These are phyloP conservation scores for Nymphalis io DNA, from an alignment of 1,140 invertebrate species.

Conservation along the genomic window DNA sequence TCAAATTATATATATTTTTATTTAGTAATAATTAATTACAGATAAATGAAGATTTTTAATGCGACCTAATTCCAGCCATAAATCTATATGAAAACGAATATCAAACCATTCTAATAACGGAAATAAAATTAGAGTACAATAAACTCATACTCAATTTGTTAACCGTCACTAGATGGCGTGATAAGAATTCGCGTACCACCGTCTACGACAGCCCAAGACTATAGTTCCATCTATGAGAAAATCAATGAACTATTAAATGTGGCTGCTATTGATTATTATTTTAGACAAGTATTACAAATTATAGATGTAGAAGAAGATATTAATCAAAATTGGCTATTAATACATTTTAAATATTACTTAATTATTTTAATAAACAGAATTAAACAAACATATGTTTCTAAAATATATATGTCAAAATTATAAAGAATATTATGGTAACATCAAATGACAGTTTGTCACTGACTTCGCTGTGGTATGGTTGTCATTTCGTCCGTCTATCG, in stretches of 20 bases:
- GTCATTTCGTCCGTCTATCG: conserved; percentile 75
- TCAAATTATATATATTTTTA: conserved; percentile 7
- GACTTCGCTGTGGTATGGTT: conserved; percentile 77
- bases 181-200: no score
- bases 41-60: background rate
- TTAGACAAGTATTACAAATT: background rate
- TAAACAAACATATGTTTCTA: background rate
- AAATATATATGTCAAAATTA: conserved; percentile 7
- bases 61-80: background rate
- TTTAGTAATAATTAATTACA: background rate
- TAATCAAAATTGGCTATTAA: background rate
- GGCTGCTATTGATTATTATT: background rate
- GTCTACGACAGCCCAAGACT: background rate
- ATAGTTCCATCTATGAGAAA: background rate
- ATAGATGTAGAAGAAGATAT: background rate
- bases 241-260: background rate
- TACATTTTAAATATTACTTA: background rate
- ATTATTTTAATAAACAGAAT: background rate
- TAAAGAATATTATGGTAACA: conserved; percentile 45
- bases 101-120: no score
- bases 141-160: background rate
- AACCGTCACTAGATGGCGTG: background rate
- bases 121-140: background rate
- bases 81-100: no score
- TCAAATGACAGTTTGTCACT: conserved; percentile 73